Base-by-base conservation (phyloP, 1,140 invertebrate species). In the Caenorhabditis latens region DNA sequence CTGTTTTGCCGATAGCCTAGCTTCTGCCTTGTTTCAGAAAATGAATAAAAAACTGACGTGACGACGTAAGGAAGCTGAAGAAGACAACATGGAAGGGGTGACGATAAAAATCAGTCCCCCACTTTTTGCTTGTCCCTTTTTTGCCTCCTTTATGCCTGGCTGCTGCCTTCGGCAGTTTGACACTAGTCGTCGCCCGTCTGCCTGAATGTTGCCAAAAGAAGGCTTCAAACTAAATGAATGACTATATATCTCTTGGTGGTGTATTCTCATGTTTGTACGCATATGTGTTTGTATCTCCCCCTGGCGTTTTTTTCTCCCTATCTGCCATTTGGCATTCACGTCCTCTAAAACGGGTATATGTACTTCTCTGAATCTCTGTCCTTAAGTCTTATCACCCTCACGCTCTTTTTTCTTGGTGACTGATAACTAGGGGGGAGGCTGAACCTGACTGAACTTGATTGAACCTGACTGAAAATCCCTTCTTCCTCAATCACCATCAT, bases 161-260 rank as follows among this genome's bases (percentile, higher is more conserved):
- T 79, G 71, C 71, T 79, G 71, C 19, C 71, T 79, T 79, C 71
- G 71, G 71, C 71, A 79, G 46, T 79, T 79, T 50, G 71, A 79
- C 71, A 79, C 71, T 79, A 46, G 71, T 79, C 71, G 71, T n/a
- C 65, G 42, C 43, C 65, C 42, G 43, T 71, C 43, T 71, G 42
- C 32, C 46, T 79, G 71, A 79, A 79, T 79, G 71, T 79, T 79
- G 71, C 71, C 71, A 79, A 79, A 53, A 32, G 32, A 53, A 79
- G 71, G 71, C 71, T 79, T 79, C 71, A 50, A 79, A 79, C 71
- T 79, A 79, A 79, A 79, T 79, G 71, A 79, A 79, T 79, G 71
- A 79, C 71, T 79, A 46, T 50, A 79, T 79, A 79, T 79, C 71
- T 50, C 71, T 79, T 16, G n/a, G 46, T 79, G 71, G 71, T 32